A percentile compares a stretch with the other conserved stretches of the same genome.
phyloP scores from a whole-genome alignment of 2,113 vertebrate species.

The Vidua macroura region DNA sequence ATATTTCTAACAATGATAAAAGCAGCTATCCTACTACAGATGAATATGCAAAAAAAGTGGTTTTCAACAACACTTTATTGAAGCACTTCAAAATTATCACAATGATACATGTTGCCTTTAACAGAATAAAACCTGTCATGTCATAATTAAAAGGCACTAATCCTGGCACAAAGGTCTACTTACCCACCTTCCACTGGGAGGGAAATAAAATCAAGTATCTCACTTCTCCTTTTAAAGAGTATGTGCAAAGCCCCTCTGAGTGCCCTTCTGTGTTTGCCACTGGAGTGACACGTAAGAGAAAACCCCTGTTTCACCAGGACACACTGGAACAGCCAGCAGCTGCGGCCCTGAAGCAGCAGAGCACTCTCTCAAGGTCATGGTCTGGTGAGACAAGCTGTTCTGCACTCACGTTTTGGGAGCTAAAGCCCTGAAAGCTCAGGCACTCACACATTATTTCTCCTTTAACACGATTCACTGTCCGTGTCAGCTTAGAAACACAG shows the following conservation, averaged over 20 bases:
- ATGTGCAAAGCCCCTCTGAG: background rate
- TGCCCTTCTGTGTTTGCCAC: background rate
- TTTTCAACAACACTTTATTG: slow-evolving; percentile 61
- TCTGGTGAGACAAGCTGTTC: background rate
- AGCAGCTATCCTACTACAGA: background rate
- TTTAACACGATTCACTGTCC: background rate
- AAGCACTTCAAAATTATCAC: slow-evolving; percentile 60
- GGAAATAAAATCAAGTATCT: background rate
- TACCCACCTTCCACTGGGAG: slow-evolving; percentile 26
- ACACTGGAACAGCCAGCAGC: background rate
- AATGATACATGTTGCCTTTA: slow-evolving; percentile 54
- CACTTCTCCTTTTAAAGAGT: background rate
- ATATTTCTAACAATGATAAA: background rate
- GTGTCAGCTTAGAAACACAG: background rate
- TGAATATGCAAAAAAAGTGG: background rate
- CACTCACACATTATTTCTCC: background rate
- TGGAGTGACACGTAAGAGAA: background rate
- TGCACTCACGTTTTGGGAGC: background rate
- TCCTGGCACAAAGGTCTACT: slow-evolving; percentile 59
- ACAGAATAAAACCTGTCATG: slow-evolving; percentile 45
- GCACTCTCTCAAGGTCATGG: background rate
- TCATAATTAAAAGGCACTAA: slow-evolving; percentile 59
- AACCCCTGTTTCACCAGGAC: background rate
- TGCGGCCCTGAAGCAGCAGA: background rate
- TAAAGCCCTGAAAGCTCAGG: background rate